Conservation (phyloP, 2,113 vertebrate species). For the Shinisaurus crocodilurus region DNA sequence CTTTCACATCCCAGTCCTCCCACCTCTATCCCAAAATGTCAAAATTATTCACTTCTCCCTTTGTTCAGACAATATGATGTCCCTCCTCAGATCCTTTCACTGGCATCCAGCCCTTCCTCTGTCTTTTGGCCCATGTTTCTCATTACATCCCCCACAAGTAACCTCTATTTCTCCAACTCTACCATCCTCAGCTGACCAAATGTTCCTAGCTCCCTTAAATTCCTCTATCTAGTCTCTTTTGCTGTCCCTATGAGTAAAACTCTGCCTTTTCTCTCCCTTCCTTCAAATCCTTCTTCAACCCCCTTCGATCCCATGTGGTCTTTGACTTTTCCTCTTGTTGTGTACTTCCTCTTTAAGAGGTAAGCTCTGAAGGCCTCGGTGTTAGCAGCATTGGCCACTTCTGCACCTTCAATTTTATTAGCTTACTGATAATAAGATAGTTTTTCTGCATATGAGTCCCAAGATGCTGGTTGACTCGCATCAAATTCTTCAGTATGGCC, state of each 20-base stretch:
- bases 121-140: background rate
- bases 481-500: no score
- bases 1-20: background rate
- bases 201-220: background rate
- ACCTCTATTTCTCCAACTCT: background rate
- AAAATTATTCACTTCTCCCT: background rate
- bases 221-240: background rate
- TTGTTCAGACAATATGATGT: background rate
- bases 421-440: no score
- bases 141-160: background rate
- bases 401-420: no score
- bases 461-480: no score
- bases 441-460: no score
- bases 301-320: background rate
- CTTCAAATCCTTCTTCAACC: background rate
- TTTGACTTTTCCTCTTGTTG: background rate
- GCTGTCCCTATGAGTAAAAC: background rate
- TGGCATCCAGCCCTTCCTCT: background rate
- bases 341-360: no score
- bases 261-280: background rate
- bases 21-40: background rate
- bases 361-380: no score
- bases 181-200: background rate
- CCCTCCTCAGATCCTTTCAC: background rate
- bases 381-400: no score